Evolutionary conservation across 2,888 invertebrate species (phyloP), one percentile per base, ranked within the genome.

Genomic region (Agelastica alni): DNA sequence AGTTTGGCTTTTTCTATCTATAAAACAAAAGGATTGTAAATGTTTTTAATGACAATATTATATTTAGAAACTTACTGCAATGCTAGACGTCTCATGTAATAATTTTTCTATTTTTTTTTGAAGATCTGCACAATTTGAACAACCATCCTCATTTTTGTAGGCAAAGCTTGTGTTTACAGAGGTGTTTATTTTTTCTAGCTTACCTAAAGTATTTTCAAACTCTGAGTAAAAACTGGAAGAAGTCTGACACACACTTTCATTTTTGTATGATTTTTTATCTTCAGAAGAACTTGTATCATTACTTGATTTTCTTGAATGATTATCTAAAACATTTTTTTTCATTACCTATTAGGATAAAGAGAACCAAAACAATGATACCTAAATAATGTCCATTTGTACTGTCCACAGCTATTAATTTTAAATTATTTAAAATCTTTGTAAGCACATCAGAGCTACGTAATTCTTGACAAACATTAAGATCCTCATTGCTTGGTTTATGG

Each of bases 1-100:
- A 68, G 28, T 70, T 65, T 17, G 75, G 71, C 34, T 83, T 65
- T 46, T 80, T 77, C 41, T 78, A 75, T 22, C 85, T 84, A 72
- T 85, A 48, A 37, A 28, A 39, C n/a, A 20, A 37, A 22, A 22
- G 22, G 7, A 4, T 5, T 22, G 7, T 22, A 14, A n/a, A 22
- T 42, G 7, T 41, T 22, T 5, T 12, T 16, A 41, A 20, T 17
- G 7, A 12, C 12, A 41, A 20, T 9, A n/a, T 16, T 28, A 22
- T n/a, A n/a, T n/a, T n/a, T n/a, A n/a, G n/a, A n/a, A n/a, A 41
- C 41, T 20, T 32, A 49, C 49, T 10, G 14, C 18, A 18, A 58
- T 47, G 20, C 60, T 51, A 9, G 62, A 59, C 2, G 58, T 42
- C n/a, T 60, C 26, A 88, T 51, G 80, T 77, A 75, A 87, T 30